Evolutionary conservation across 2,888 invertebrate species (phyloP), one percentile per base, ranked within the genome.

Genomic region (Orchestes rusci): DNA sequence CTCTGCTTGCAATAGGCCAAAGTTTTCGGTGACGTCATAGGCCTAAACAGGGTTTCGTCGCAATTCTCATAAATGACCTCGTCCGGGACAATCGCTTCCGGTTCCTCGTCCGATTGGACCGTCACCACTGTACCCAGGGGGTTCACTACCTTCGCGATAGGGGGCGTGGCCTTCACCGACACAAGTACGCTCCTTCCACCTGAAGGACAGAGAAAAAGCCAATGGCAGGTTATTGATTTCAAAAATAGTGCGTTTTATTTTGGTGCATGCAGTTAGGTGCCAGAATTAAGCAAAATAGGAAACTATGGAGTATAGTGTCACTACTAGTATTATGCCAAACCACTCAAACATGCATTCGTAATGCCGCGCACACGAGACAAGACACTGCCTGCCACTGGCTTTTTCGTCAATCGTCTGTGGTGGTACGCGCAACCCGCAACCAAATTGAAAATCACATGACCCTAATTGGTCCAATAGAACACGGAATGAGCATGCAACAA

Each of bases 191-290:
- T 66, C 56, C 65, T 64, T 56, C 69, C 76, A 80, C 80, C 83
- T 83, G 80, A 76, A 82, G 80, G 77, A 80, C 81, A 79, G 76
- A n/a, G n/a, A 79, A 79, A 79, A 78, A 85, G 84, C 86, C 85
- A 83, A 82, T 82, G 85, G 84, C 85, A 81, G 79, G 79, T 69
- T 68, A 50, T 39, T 49, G n/a, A n/a, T n/a, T n/a, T n/a, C n/a
- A n/a, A n/a, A n/a, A n/a, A n/a, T n/a, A n/a, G n/a, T 34, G 16
- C 19, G 34, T 32, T 18, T 34, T 18, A 39, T 18, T 39, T 39
- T 30, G 23, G 10, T n/a, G 23, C 23, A 7, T 7, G 10, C 23
- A 38, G 7, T 28, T 12, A 29, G 28, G 38, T 29, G 29, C 18
- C 10, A 10, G 10, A 23, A 10, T 10, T 23, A 23, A 5, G 10